Conservation (phyloP, 1,140 invertebrate species). For the Conus ventricosus region DNA sequence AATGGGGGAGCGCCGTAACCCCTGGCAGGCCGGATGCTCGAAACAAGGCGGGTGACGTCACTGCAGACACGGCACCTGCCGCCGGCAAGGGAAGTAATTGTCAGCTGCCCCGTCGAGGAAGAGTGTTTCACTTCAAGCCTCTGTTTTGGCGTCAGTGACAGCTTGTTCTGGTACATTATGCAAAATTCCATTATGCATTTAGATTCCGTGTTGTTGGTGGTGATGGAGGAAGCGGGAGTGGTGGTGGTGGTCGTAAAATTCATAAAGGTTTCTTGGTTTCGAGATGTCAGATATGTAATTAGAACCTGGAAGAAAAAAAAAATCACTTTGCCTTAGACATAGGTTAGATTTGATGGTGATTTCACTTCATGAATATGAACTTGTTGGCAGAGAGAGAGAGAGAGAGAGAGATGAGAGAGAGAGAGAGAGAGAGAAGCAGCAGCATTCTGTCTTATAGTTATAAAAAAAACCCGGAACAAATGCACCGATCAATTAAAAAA, state of each 20-base stretch:
- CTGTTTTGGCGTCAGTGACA: slow-evolving; percentile 10
- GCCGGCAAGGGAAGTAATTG: background rate
- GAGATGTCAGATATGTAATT: background rate
- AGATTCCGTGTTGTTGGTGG: background rate
- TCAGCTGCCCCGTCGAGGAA: background rate
- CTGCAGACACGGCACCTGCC: background rate
- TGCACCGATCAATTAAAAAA: background rate
- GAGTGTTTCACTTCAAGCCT: slow-evolving; percentile 1
- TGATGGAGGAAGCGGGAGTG: background rate
- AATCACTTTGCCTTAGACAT: slow-evolving; percentile 6
- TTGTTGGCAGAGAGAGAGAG: background rate
- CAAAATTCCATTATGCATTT: background rate
- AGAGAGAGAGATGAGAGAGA: background rate
- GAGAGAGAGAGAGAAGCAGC: background rate
- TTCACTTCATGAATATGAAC: background rate
- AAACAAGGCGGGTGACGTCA: background rate
- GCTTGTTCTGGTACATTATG: background rate
- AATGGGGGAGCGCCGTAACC: too few relatives aligned
- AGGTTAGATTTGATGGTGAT: background rate
- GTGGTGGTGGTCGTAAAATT: background rate
- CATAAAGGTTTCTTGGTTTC: background rate
- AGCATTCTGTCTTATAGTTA: background rate
- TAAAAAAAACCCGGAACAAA: background rate
- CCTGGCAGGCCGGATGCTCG: background rate
- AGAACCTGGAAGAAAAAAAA: background rate